phyloP scores from a whole-genome alignment of 1,140 invertebrate genomes.

The Drosophila miranda region DNA sequence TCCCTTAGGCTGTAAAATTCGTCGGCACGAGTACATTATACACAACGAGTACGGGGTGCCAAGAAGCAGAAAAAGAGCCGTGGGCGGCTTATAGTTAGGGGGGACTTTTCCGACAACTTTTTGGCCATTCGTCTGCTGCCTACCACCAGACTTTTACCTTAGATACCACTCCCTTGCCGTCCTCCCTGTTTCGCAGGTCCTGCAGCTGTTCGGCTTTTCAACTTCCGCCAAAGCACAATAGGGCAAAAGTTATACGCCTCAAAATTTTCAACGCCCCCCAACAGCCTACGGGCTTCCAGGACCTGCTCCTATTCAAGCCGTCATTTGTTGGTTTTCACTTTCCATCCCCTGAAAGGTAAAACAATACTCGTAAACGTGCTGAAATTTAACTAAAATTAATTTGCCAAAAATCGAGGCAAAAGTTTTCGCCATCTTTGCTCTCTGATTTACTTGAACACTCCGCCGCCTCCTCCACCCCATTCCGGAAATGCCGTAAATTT shows the following conservation, averaged over 20 bases:
- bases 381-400: constrained; percentile 67
- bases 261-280: constrained; percentile 42
- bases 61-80: no score
- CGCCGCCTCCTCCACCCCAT: neutral
- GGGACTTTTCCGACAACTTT: no score
- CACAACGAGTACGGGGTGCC: no score
- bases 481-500: constrained; percentile 45
- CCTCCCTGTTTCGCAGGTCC: neutral
- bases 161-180: no score
- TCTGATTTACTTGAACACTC: constrained; percentile 45
- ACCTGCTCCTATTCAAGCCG: neutral
- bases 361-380: constrained; percentile 49
- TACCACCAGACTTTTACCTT: neutral
- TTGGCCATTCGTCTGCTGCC: neutral
- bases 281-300: constrained; percentile 4
- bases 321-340: constrained; percentile 18
- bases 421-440: constrained; percentile 45
- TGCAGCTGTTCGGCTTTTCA: constrained; percentile 25
- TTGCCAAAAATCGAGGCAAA: constrained; percentile 53
- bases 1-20: no score
- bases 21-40: no score
- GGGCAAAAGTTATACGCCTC: constrained; percentile 62
- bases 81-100: no score
- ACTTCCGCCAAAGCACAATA: constrained; percentile 47
- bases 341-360: constrained; percentile 15